Conservation (phyloP, 2,888 invertebrate species). For the Drosophila cognata region DNA sequence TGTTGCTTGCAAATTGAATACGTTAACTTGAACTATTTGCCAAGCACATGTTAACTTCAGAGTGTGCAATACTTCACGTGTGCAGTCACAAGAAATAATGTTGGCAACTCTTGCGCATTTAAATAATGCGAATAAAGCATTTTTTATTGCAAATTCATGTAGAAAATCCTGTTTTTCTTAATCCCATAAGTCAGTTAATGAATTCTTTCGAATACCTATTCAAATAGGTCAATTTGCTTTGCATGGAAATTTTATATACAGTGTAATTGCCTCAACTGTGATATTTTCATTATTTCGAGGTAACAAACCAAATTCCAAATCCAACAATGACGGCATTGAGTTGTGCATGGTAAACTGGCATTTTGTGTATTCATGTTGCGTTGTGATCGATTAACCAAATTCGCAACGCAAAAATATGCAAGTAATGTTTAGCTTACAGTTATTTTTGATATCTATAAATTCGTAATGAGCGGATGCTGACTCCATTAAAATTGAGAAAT, state of each 20-base stretch:
- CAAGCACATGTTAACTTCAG: slow-evolving; percentile 23
- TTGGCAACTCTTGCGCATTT: slow-evolving; percentile 32
- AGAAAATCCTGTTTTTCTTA: slow-evolving; percentile 12
- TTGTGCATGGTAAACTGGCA: slow-evolving; percentile 56
- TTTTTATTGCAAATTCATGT: slow-evolving; percentile 19
- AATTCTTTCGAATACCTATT: slow-evolving; percentile 6
- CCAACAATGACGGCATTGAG: slow-evolving; percentile 22
- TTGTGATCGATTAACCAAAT: slow-evolving; percentile 72
- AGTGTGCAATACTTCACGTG: slow-evolving; percentile 16
- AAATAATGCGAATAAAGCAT: slow-evolving; percentile 17
- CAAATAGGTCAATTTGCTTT: slow-evolving; percentile 4
- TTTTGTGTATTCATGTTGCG: slow-evolving; percentile 50
- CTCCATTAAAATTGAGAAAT: slow-evolving; percentile 18
- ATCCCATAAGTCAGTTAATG: slow-evolving; percentile 24
- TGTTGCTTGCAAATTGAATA: slow-evolving; percentile 39
- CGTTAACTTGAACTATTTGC: slow-evolving; percentile 35
- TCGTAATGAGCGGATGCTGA: slow-evolving; percentile 14
- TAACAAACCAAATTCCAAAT: slow-evolving; percentile 36
- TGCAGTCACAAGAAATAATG: slow-evolving; percentile 26
- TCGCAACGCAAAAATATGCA: slow-evolving; percentile 19
- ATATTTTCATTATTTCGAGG: slow-evolving; percentile 41
- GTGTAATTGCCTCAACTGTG: slow-evolving; percentile 14
- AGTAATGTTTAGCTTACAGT: slow-evolving; percentile 11
- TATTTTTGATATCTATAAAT: slow-evolving; percentile 20
- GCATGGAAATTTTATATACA: not conserved